Base-by-base conservation (phyloP, 2,888 invertebrate genomes). In the Diloba caeruleocephala region DNA sequence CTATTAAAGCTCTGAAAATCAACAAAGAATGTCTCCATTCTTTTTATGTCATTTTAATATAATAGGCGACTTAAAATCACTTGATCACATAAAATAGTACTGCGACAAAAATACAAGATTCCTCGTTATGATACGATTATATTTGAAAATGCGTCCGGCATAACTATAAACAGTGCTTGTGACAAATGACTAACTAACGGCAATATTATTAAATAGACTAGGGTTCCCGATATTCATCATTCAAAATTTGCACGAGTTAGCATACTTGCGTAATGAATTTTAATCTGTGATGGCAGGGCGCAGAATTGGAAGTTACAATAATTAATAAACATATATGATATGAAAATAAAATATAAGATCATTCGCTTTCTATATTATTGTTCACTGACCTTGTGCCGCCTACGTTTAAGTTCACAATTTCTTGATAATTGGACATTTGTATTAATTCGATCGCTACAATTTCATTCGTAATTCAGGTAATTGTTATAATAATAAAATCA, bases 391-490 rank as follows among this genome's bases (percentile, higher is more conserved):
- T 97, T 79, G 97, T 97, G 61, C 99, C 99, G 54, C 99, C 99
- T 70, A 99, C 98, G 92, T 99, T 99, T 69, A 99, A 94, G 89
- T 98, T 97, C 56, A 99, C 96, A 73, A 99, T 98, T 88, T 93
- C 93, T 80, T 93, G 93, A 64, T 91, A 93, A 66, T 92, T 92
- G 56, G 93, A 82, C 93, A 93, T 93, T 78, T 73, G 69, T 39
- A 41, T 37, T 54, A 48, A 26, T 45, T 61, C 34, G 32, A 43
- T 39, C 61, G 41, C 15, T 43, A 65, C 43, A 57, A 41, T 51
- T 53, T 62, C 45, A 53, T 62, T 49, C 42, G 61, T 34, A 36
- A 55, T 55, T 2, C 15, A 55, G 37, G 19, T 29, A 39, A 6
- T 39, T 46, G 28, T 43, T 39, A 38, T 46, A 46, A 14, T 52